These are phyloP conservation scores for Sprattus sprattus DNA, from an alignment of 2,113 vertebrate species.

Conservation along the genomic window DNA sequence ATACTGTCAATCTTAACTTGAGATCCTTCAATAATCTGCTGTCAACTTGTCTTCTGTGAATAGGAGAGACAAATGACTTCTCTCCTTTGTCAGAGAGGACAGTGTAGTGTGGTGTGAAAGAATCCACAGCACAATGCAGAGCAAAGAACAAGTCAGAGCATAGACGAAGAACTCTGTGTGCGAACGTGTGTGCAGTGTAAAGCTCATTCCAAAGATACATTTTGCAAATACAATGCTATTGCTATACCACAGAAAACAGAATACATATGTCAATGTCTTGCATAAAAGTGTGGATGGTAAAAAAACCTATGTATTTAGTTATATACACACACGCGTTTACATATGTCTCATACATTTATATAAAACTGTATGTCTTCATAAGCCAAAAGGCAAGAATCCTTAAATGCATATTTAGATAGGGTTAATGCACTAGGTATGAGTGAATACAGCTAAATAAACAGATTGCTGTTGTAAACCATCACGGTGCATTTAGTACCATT, in stretches of 20 bases:
- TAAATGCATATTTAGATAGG: neutral
- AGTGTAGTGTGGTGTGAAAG: neutral
- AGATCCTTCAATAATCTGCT: constrained; percentile 7
- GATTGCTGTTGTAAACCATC: neutral
- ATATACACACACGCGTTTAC: neutral
- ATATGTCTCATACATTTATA: neutral
- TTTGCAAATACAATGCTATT: neutral
- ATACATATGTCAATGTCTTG: neutral
- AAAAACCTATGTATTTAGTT: neutral
- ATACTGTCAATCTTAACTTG: neutral
- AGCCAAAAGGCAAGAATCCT: neutral
- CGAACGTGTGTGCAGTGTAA: neutral
- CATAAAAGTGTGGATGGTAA: no score
- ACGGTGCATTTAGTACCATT: neutral
- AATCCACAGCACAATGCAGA: neutral
- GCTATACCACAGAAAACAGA: neutral
- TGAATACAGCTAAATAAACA: neutral
- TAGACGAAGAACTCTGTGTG: neutral
- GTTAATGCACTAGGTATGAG: neutral
- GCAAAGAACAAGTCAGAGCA: neutral
- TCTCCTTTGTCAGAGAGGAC: neutral
- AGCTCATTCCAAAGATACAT: neutral
- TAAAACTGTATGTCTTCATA: neutral
- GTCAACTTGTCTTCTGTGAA: neutral
- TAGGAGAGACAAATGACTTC: neutral